Conservation (phyloP, 1,140 invertebrate species). For the Aphaenogaster rudis region DNA sequence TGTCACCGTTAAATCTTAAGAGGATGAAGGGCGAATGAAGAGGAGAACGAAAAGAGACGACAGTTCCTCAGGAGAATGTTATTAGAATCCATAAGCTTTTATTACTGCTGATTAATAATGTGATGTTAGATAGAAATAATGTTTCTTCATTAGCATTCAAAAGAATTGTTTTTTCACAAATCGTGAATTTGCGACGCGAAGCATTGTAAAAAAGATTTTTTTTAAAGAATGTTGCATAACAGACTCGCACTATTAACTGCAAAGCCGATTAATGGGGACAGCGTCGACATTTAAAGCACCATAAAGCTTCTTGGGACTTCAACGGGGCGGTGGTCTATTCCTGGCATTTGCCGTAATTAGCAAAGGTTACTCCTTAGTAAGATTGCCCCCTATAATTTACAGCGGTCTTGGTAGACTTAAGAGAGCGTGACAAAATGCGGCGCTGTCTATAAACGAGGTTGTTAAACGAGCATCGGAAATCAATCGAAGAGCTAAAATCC, state of each 20-base stretch:
- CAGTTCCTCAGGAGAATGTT: constrained; percentile 8
- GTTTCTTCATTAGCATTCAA: not conserved
- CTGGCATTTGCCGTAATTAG: constrained; percentile 59
- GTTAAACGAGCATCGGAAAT: constrained; percentile 28
- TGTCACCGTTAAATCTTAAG: not conserved
- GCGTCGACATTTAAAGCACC: not conserved
- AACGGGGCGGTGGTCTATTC: constrained; percentile 6
- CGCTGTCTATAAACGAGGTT: not conserved
- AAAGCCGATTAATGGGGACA: not conserved
- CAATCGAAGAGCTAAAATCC: not conserved
- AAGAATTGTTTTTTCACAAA: not conserved
- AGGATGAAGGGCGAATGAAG: constrained; percentile 31
- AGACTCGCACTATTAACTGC: not conserved
- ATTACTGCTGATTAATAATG: constrained; percentile 6
- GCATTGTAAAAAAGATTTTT: not conserved
- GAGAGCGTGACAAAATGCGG: constrained; percentile 2
- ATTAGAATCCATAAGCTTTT: not conserved
- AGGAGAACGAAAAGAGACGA: constrained; percentile 42
- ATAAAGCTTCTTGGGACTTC: not conserved
- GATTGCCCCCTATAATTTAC: not conserved
- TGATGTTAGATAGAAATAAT: not conserved
- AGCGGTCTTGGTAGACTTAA: not conserved
- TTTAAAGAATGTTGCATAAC: not conserved
- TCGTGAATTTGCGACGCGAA: not conserved
- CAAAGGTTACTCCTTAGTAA: constrained; percentile 47